phyloP scores from a whole-genome alignment of 2,113 vertebrate species.

The Carlito syrichta region DNA sequence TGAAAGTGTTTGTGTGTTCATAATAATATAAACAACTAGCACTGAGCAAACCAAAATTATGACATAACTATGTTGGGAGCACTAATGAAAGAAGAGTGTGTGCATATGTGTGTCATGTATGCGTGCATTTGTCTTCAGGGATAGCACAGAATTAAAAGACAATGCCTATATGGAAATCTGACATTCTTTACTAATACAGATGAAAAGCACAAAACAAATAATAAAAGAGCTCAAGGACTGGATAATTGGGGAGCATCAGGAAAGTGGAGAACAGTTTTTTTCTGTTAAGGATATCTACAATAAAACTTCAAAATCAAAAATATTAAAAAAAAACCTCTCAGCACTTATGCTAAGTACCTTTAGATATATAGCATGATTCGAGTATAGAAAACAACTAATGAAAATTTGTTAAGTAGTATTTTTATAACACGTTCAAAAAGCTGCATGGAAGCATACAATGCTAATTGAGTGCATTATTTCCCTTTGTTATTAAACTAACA shows the following conservation, averaged over 20 bases:
- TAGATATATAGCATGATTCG: neutral
- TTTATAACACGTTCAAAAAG: neutral
- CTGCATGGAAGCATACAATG: neutral
- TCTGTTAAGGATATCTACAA: neutral
- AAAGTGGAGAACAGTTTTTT: neutral
- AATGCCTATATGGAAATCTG: neutral
- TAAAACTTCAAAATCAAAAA: slow-evolving; percentile 18
- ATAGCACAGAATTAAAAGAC: neutral
- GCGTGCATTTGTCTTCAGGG: neutral
- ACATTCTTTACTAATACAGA: neutral
- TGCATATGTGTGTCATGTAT: neutral
- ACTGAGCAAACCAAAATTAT: neutral
- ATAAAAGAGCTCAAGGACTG: neutral
- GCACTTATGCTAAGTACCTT: neutral
- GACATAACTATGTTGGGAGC: neutral
- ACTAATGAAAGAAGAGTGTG: neutral
- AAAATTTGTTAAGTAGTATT: neutral
- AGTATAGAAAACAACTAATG: neutral
- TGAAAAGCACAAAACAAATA: neutral
- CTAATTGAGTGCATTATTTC: neutral
- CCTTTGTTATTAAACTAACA: neutral
- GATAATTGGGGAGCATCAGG: neutral
- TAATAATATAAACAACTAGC: neutral
- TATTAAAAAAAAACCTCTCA: neutral
- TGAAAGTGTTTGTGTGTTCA: neutral